Base-by-base conservation (phyloP, 2,113 vertebrate species). In the Jaculus jaculus region DNA sequence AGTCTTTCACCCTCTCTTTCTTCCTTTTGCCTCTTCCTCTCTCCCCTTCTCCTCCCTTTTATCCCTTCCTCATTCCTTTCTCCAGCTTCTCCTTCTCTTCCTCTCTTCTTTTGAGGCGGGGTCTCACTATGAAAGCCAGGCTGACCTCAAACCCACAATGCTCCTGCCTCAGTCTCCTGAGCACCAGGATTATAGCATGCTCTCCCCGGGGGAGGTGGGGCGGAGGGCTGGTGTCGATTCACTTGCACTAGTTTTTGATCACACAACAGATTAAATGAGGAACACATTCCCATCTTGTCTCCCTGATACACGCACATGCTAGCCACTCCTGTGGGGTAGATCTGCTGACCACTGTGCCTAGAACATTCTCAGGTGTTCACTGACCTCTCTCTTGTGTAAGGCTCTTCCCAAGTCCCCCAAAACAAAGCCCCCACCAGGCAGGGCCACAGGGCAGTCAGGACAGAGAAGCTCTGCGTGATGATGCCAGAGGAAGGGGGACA, bases 401-500 rank as follows among this genome's bases (percentile, higher is more conserved):
- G 65, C 61, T 84, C 60, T 13, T 71, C 39, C 63, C 69, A 26
- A 81, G 3, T 5, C 1, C 47, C 26, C 54, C 15, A 4, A 21
- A 86, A 86, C 77, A 63, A 63, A 93, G 34, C 54, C 26, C 26
- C 28, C 7, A n/a, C 58, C 85, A 86, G 60, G 39, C 3, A 37
- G 39, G 75, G 79, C 42, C 60, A 73, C 51, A 54, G 39, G 75
- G 93, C 87, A 91, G 90, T 10, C 47, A 60, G 95, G 96, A 97
- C 93, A 86, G 95, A 93, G 97, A 95, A 97, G 96, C 96, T 94
- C 73, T 77, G 87, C 60, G 3, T 90, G 94, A 95, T 89, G 94
- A 95, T 78, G 79, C 89, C 94, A 94, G 75, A 39, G 86, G 78
- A 96, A 95, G 97, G 91, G 84, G 89, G 88, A 85, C 65, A 87